Base-by-base conservation (phyloP, 2,797 vertebrate genomes). In the Enteromius trimaculatus region DNA sequence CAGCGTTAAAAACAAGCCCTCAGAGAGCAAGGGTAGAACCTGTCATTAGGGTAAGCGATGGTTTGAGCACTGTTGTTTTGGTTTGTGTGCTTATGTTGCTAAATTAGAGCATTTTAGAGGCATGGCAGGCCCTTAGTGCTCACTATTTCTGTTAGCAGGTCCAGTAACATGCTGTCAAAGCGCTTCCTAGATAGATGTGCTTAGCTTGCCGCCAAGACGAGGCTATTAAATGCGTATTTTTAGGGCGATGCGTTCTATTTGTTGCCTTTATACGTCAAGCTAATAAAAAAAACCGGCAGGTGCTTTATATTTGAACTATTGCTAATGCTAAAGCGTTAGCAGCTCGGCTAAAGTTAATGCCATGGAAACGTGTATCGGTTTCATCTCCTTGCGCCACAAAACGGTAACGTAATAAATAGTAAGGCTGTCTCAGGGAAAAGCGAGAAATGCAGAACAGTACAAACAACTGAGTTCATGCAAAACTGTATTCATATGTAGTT, bases 311-410 rank as follows among this genome's bases (percentile, higher is more conserved):
- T 58, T 34, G 13, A 76, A 77, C 10, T 82, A 37, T 49, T 83
- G 81, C 81, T 83, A 77, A 83, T 83, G 81, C 81, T 83, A 77
- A 70, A 23, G 19, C 74, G 74, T 44, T 83, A 83, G 81, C 74
- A 8, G 53, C 21, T 78, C 65, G 51, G 81, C 81, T 83, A 83
- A 76, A 83, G 74, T 47, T 77, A 70, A 70, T 77, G 42, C 65
- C 65, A 83, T 77, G 64, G 49, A 77, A 29, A 66, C 72, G 34
- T 42, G 29, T 44, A 68, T 77, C 49, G 16, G 72, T 53, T 83
- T 58, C 13, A 75, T 82, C 47, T n/a, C 34, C 34, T 42, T 44
- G 2, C 34, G 19, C 37, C 42, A 77, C 2, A 76, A 37, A 26
- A 23, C 39, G 7, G 19, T 42, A 37, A 37, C 34, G 34, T 37